Evolutionary conservation across 2,888 invertebrate genomes (phyloP).

Genomic region (Smittia sp.): DNA sequence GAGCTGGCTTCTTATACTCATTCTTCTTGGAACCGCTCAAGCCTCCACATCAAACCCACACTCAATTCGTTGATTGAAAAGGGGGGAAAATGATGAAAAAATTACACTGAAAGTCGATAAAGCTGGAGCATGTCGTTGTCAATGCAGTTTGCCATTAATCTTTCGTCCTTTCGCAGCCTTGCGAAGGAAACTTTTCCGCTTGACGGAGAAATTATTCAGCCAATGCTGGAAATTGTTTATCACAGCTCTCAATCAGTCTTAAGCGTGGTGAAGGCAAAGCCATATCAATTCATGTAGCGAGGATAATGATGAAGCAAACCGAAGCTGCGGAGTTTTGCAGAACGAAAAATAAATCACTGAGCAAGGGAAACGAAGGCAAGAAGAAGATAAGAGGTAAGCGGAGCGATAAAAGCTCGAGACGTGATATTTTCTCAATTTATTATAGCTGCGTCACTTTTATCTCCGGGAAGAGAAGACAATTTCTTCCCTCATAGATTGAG

Average conservation of each 20-base stretch:
- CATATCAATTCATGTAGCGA: background rate
- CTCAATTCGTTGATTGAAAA: too few species aligned
- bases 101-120: too few species aligned
- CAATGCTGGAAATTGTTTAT: background rate
- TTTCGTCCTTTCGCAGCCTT: background rate
- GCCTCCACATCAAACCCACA: too few species aligned
- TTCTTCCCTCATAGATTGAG: background rate
- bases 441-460: background rate
- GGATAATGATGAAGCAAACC: background rate
- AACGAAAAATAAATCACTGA: background rate
- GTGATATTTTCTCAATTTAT: background rate
- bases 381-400: background rate
- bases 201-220: background rate
- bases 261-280: background rate
- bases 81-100: too few species aligned
- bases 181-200: background rate
- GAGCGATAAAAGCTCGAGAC: background rate
- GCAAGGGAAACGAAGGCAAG: background rate
- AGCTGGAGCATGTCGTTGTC: too few species aligned
- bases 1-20: too few species aligned
- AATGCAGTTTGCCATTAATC: background rate
- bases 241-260: background rate
- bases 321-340: background rate
- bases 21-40: too few species aligned
- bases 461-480: background rate